Base-by-base conservation (phyloP, 2,797 vertebrate species). In the Chiroxiphia lanceolata region DNA sequence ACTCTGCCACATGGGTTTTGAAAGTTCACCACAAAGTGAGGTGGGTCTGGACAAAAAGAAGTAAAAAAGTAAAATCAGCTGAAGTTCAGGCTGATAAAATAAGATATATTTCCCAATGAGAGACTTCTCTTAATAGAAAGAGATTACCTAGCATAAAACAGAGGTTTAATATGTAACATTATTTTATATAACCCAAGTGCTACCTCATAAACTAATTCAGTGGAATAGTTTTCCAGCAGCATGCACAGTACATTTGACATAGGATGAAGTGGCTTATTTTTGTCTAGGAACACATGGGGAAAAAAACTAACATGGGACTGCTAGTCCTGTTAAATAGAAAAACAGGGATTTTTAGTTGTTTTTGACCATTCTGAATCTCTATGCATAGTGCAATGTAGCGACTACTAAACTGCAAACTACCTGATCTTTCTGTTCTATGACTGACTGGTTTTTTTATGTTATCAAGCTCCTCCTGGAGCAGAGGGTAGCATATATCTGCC, bases 41-140 rank as follows among this genome's bases (percentile, higher is more conserved):
- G 84, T 45, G 45, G 36, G 29, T 93, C 86, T 95, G 54, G 51
- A 83, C 91, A 96, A 84, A 92, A 64, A 85, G 57, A 75, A 44
- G 64, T 80, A 76, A 94, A 92, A 96, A 96, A 42, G 11, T 34
- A 29, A 94, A 93, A 86, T 77, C 82, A 94, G n/a, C 78, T 93
- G 71, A 94, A 95, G 54, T 95, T 97, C 91, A 94, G 54, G 79
- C 91, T 96, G 94, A 94, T 96, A 95, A 95, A 97, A 93, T 85
- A 92, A 84, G 56, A 85, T 78, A 3, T 70, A 69, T 95, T 74
- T 84, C 91, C 77, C 60, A 92, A 25, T 81, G 89, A 96, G 78
- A 93, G 27, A 71, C 16, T 92, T 2, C 64, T 72, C 20, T 72
- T 51, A 91, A 77, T 51, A 78, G 86, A 94, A 95, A 65, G 81